Evolutionary conservation across 2,888 invertebrate species (phyloP), one percentile per base, ranked within the genome.

Genomic region (Drosophila robusta): DNA sequence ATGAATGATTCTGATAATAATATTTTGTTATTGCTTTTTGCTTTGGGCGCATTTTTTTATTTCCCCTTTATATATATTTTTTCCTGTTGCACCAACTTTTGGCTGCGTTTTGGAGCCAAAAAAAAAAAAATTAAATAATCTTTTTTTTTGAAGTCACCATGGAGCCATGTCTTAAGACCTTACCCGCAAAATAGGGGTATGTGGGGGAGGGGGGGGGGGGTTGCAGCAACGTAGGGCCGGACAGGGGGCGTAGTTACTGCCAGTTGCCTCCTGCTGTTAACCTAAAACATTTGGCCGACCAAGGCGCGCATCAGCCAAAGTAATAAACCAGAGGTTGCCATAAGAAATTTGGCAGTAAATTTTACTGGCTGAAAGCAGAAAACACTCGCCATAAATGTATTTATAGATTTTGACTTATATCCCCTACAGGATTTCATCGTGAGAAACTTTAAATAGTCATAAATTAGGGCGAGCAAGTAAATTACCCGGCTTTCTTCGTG

Each of bases 1-100:
- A 90, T 90, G 90, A 89, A 90, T 89, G 90, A 83, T 87, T 90
- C 84, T 89, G 87, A 86, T 90, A 88, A 87, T 90, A 83, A 89
- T 89, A 88, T 87, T 86, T 85, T 84, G 78, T 82, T 87, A 79
- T 87, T 86, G 74, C 87, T 78, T 86, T 81, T 80, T 68, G 78
- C 86, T 70, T 55, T 55, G 66, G 56, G 54, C 47, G 24, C 34
- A 32, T 24, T 54, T 49, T 54, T 68, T 60, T 50, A 47, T 46
- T 49, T 39, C 38, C 41, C 12, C 32, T 29, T 26, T 39, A 18
- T 26, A 39, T 49, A 38, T 42, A 44, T 46, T 46, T 18, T 45
- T 54, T 32, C 11, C 70, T 62, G 70, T 70, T 75, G 75, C 70
- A 70, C 70, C 68, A 77, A 78, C 55, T 78, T 78, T 75, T 75